Percentiles rank a stretch among this genome's conserved stretches.
These are phyloP conservation scores for Zele albiditarsus DNA, from an alignment of 2,888 invertebrate genomes.

Conservation along the genomic window DNA sequence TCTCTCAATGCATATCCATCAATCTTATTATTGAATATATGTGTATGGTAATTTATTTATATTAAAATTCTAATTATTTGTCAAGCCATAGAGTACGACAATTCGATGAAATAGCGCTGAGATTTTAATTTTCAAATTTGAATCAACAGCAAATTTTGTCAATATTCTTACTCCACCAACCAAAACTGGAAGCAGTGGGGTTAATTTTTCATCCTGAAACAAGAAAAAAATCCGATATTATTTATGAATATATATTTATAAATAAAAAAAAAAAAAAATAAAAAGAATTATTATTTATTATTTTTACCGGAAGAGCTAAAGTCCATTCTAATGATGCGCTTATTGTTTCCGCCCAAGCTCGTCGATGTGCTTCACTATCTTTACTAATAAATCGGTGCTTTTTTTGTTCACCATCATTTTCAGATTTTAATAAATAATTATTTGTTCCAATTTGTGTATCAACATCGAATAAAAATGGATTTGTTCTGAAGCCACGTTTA, in stretches of 20 bases:
- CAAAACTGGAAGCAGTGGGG: conserved; percentile 76
- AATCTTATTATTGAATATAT: conserved; percentile 4
- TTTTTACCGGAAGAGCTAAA: conserved; percentile 76
- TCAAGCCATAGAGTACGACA: conserved; percentile 73
- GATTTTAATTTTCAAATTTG: conserved; percentile 75
- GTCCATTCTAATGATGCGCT: conserved; percentile 88
- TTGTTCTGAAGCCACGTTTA: conserved; percentile 66
- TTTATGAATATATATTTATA: neutral
- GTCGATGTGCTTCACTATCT: conserved; percentile 90
- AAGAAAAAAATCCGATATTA: conserved; percentile 10
- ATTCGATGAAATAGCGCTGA: conserved; percentile 76
- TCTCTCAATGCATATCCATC: conserved; percentile 3
- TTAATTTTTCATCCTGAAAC: conserved; percentile 73
- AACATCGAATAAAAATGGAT: conserved; percentile 61
- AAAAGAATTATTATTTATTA: neutral
- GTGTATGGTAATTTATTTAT: neutral
- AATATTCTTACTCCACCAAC: conserved; percentile 76
- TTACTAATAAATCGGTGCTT: conserved; percentile 77
- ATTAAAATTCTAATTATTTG: conserved; percentile 53
- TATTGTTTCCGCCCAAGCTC: conserved; percentile 89
- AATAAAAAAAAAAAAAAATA: neutral
- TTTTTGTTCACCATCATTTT: conserved; percentile 82
- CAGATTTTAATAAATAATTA: conserved; percentile 40
- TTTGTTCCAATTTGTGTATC: conserved; percentile 40
- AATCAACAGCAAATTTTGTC: conserved; percentile 76